A percentile compares a stretch with the other conserved stretches of the same genome.
phyloP scores from a whole-genome alignment of 2,113 vertebrate genomes.

The Apaloderma vittatum region DNA sequence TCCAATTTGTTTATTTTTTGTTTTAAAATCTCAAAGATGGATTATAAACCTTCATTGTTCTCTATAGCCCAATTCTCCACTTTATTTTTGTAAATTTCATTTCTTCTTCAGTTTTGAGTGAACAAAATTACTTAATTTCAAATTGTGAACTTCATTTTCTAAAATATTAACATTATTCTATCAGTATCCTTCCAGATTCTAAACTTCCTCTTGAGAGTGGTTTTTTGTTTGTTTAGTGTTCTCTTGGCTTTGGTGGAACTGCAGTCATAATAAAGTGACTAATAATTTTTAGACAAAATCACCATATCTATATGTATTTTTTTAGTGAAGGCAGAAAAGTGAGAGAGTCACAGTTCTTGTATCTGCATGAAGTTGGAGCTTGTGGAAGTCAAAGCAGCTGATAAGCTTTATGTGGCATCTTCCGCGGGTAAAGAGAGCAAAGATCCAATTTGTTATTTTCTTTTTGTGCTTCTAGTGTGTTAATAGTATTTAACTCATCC shows the following conservation, averaged over 20 bases:
- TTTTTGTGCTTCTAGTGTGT: neutral
- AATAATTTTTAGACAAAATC: neutral
- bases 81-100: neutral
- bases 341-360: neutral
- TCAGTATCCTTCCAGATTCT: neutral
- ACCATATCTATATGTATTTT: neutral
- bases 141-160: neutral
- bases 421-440: neutral
- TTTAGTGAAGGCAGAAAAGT: neutral
- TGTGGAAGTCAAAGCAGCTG: neutral
- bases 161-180: neutral
- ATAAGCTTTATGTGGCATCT: neutral
- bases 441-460: neutral
- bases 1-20: neutral
- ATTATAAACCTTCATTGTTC: neutral
- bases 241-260: neutral
- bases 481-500: neutral
- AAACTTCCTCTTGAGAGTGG: neutral
- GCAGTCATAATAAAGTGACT: neutral
- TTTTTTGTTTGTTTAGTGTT: neutral
- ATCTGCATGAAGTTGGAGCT: neutral
- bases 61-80: neutral
- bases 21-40: neutral
- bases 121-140: neutral
- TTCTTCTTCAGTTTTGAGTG: neutral